Percentiles rank a stretch among this genome's conserved stretches.
Evolutionary conservation across 1,140 invertebrate species (phyloP).

Genomic region (Drosophila setifemur): DNA sequence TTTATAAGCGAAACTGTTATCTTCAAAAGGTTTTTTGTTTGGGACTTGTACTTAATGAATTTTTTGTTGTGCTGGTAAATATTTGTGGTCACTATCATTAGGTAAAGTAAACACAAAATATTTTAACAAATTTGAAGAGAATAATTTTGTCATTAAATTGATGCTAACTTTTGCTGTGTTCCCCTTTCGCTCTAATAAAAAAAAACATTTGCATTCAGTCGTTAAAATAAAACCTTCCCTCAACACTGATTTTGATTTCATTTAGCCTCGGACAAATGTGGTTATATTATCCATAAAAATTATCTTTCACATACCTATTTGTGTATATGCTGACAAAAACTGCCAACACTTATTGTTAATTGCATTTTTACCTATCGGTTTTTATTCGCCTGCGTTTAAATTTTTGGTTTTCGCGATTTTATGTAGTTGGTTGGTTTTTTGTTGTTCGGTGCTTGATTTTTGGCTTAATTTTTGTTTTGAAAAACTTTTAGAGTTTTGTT

Average conservation of each 20-base stretch:
- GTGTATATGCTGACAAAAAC: constrained; percentile 29
- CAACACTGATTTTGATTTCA: constrained; percentile 27
- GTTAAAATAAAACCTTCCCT: constrained; percentile 55
- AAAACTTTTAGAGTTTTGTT: constrained; percentile 46
- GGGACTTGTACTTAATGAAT: not conserved
- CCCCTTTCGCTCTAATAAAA: constrained; percentile 9
- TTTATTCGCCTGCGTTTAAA: constrained; percentile 55
- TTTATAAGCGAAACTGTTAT: constrained; percentile 39
- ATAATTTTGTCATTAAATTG: constrained; percentile 1
- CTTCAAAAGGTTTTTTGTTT: constrained; percentile 23
- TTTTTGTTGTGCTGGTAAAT: constrained; percentile 14
- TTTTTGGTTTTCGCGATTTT: constrained; percentile 52
- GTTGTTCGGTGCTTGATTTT: constrained; percentile 67
- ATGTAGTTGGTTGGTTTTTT: constrained; percentile 23
- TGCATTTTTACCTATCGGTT: constrained; percentile 34
- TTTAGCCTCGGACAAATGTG: constrained; percentile 31
- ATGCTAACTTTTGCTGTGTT: not conserved
- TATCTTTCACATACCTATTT: constrained; percentile 23
- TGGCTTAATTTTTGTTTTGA: constrained; percentile 49
- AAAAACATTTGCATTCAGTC: constrained; percentile 53
- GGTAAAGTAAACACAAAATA: too few species aligned
- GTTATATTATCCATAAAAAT: constrained; percentile 3
- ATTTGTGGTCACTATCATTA: constrained; percentile 17
- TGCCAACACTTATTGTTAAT: constrained; percentile 67
- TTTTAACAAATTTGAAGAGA: constrained; percentile 5